These are phyloP conservation scores for Malurus elegans DNA, from an alignment of 2,113 vertebrate genomes.

Conservation along the genomic window DNA sequence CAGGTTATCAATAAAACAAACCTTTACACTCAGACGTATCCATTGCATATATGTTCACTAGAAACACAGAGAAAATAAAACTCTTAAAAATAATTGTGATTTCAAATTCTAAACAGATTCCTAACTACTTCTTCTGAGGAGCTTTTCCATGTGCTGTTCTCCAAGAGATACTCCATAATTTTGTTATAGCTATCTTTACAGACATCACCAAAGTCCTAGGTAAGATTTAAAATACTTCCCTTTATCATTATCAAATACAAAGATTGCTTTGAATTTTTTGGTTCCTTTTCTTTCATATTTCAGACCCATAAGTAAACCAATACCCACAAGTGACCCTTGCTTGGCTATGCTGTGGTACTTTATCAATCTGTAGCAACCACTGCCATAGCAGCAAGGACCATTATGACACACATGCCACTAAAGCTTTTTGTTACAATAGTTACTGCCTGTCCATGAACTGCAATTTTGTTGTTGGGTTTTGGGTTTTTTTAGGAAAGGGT, in stretches of 20 bases:
- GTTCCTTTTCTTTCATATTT: neutral
- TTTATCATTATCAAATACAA: neutral
- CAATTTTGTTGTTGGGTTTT: neutral
- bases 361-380: neutral
- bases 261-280: neutral
- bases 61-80: neutral
- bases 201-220: neutral
- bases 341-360: fast-evolving
- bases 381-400: neutral
- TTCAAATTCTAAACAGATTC: neutral
- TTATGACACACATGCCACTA: neutral
- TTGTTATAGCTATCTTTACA: neutral
- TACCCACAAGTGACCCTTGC: neutral
- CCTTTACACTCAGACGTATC: neutral
- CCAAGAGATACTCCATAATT: neutral
- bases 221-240: neutral
- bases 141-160: neutral
- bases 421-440: neutral
- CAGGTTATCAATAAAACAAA: neutral
- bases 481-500: neutral
- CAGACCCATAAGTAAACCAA: neutral
- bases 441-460: neutral
- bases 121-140: neutral
- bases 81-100: neutral
- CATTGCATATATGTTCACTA: neutral